These are phyloP conservation scores for Congeria kusceri DNA, from an alignment of 2,888 invertebrate species.

Conservation along the genomic window DNA sequence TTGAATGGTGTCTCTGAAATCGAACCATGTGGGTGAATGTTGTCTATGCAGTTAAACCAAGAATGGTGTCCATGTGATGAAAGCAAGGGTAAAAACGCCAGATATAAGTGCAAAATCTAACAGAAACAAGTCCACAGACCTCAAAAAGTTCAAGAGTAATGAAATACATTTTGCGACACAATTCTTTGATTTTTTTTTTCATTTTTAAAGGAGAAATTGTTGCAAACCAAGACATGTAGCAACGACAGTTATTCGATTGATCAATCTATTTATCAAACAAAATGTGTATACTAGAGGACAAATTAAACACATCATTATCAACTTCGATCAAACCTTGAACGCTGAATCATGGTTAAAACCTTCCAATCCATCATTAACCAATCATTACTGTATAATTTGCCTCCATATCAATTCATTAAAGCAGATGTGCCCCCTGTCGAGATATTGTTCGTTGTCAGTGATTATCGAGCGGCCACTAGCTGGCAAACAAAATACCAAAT, in stretches of 20 bases:
- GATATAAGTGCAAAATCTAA: too few relatives aligned
- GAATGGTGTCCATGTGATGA: too few relatives aligned
- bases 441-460: constrained; percentile 36
- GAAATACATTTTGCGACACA: too few relatives aligned
- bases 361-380: constrained; percentile 60
- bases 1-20: too few relatives aligned
- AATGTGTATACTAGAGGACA: constrained; percentile 16
- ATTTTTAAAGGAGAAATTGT: too few relatives aligned
- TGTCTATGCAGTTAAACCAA: too few relatives aligned
- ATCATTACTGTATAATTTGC: constrained; percentile 62
- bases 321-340: constrained; percentile 10
- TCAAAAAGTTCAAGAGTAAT: too few relatives aligned
- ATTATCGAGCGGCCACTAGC: constrained; percentile 47
- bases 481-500: constrained; percentile 57
- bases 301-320: constrained; percentile 40
- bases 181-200: too few relatives aligned
- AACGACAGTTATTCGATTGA: not conserved
- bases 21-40: too few relatives aligned
- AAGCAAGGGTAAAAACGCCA: too few relatives aligned
- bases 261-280: constrained; percentile 6
- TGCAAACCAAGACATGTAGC: not conserved
- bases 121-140: too few relatives aligned
- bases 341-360: constrained; percentile 44
- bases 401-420: constrained; percentile 49
- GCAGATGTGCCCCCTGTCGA: constrained; percentile 42